Percentiles rank a stretch among this genome's conserved stretches.
Evolutionary conservation across 1,140 invertebrate genomes (phyloP).

Genomic region (Macrobrachium rosenbergii): DNA sequence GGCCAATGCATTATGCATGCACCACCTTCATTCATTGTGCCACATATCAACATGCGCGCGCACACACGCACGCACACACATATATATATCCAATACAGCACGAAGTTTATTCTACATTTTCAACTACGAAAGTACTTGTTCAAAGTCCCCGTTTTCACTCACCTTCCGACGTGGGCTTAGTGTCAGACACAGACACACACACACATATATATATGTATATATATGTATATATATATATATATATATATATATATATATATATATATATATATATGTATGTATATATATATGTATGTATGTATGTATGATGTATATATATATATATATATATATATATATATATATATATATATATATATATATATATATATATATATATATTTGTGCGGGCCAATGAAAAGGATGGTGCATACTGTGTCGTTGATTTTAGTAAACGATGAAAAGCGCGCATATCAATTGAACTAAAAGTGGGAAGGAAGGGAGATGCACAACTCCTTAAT

Average conservation of each 20-base stretch:
- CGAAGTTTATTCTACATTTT: too few species aligned
- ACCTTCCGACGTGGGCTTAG: too few species aligned
- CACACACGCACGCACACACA: background rate
- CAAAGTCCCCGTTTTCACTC: too few species aligned
- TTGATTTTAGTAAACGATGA: too few species aligned
- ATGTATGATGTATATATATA: conserved; percentile 6
- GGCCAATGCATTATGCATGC: too few species aligned
- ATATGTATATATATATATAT: conserved; percentile 4
- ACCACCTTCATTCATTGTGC: background rate
- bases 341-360: conserved; percentile 4
- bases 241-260: background rate
- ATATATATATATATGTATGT: conserved; percentile 7
- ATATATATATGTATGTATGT: conserved; percentile 13
- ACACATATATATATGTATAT: background rate
- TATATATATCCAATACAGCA: too few species aligned
- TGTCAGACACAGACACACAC: background rate
- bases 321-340: conserved; percentile 24
- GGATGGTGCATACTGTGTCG: too few species aligned
- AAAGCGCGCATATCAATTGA: too few species aligned
- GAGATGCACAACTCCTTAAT: too few species aligned
- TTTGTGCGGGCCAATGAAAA: too few species aligned
- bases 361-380: conserved; percentile 3
- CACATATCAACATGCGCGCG: background rate
- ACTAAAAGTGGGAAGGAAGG: too few species aligned
- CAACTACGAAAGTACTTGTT: too few species aligned